These are phyloP conservation scores for Edolisoma coerulescens DNA, from an alignment of 2,113 vertebrate species.

Conservation along the genomic window DNA sequence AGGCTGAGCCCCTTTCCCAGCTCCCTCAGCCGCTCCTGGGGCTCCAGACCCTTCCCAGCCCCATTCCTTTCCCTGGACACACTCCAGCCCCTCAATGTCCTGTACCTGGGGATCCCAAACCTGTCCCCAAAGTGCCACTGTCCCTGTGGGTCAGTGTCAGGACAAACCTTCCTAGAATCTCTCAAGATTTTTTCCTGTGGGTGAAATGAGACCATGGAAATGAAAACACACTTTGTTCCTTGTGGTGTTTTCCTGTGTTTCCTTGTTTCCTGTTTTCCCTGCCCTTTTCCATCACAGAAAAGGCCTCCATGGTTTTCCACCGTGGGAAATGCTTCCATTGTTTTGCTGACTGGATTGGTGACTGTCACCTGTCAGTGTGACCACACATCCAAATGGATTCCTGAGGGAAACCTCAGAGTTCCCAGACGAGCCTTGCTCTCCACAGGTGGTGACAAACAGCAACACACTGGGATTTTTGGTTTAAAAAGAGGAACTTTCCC, in stretches of 20 bases:
- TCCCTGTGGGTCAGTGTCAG: not conserved
- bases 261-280: not conserved
- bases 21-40: not conserved
- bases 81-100: rapidly evolving
- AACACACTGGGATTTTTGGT: rapidly evolving
- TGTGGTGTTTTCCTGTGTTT: not conserved
- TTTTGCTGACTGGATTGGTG: not conserved
- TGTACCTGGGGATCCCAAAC: not conserved
- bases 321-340: not conserved
- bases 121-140: not conserved
- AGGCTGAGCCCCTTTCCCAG: not conserved
- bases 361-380: not conserved
- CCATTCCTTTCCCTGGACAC: not conserved
- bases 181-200: not conserved
- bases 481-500: too few relatives aligned
- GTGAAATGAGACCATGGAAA: not conserved
- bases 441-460: not conserved
- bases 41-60: not conserved
- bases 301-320: not conserved
- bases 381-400: not conserved
- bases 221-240: not conserved
- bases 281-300: not conserved
- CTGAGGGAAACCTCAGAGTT: not conserved
- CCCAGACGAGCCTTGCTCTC: not conserved
- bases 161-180: not conserved